Evolutionary conservation across 1,140 invertebrate genomes (phyloP).

Genomic region (Leptopilina clavipes): DNA sequence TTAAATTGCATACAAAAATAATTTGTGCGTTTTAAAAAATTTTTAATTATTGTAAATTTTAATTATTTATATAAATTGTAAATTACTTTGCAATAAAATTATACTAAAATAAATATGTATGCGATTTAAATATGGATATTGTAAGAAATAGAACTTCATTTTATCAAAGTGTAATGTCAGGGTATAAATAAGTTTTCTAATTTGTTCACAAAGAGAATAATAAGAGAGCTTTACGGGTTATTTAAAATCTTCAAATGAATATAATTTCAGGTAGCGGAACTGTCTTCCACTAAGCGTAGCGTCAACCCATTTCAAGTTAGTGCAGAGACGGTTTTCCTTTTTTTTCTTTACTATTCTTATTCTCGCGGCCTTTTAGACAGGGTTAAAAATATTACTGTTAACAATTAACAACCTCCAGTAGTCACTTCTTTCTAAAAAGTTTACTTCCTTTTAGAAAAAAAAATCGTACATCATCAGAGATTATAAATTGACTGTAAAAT

Average conservation of each 20-base stretch:
- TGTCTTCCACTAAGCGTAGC: constrained; percentile 8
- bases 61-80: no score
- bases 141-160: background rate
- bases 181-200: background rate
- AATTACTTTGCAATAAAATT: no score
- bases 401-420: background rate
- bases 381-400: constrained; percentile 10
- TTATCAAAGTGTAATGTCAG: background rate
- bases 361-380: background rate
- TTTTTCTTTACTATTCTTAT: constrained; percentile 23
- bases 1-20: no score
- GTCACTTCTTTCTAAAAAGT: background rate
- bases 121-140: no score
- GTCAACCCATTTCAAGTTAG: constrained; percentile 7
- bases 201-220: background rate
- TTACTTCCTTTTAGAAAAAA: no score
- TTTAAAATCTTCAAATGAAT: constrained; percentile 10
- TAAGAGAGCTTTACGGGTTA: background rate
- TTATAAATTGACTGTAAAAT: no score
- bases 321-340: constrained; percentile 1
- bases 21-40: no score
- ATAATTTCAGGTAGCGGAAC: constrained; percentile 23
- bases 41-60: no score
- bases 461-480: no score
- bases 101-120: no score